These are phyloP conservation scores for Amorpha juglandis DNA, from an alignment of 2,888 invertebrate genomes.

Conservation along the genomic window DNA sequence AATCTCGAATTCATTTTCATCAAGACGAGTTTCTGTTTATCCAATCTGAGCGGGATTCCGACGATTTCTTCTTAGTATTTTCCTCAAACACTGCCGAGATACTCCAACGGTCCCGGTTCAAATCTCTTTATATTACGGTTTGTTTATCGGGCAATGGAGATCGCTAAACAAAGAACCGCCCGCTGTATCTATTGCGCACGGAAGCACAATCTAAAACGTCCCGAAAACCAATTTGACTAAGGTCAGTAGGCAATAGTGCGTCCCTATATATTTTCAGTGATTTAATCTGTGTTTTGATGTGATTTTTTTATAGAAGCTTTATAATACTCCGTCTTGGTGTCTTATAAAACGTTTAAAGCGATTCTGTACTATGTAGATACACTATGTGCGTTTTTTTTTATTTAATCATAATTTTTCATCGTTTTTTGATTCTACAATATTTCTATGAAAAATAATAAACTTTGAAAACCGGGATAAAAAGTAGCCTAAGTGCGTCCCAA, in stretches of 20 bases:
- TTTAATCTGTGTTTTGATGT: constrained; percentile 17
- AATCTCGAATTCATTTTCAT: constrained; percentile 53
- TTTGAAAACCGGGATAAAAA: too few relatives aligned
- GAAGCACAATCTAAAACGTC: constrained; percentile 53
- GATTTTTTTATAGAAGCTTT: not conserved
- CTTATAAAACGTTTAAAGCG: not conserved
- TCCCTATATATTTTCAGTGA: constrained; percentile 22
- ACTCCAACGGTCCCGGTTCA: constrained; percentile 48
- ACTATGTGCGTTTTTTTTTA: too few relatives aligned
- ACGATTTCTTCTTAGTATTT: constrained; percentile 44
- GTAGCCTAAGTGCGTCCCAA: too few relatives aligned
- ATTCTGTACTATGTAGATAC: not conserved
- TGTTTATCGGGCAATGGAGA: constrained; percentile 61
- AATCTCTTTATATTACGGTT: constrained; percentile 58
- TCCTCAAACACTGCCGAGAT: constrained; percentile 51
- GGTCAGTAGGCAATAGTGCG: constrained; percentile 33
- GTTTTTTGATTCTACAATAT: too few relatives aligned
- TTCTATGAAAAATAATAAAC: too few relatives aligned
- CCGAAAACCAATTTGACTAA: constrained; percentile 55
- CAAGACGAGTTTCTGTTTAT: constrained; percentile 33
- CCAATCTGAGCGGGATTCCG: constrained; percentile 31
- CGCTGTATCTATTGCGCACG: constrained; percentile 52
- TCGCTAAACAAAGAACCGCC: constrained; percentile 55
- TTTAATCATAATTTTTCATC: too few relatives aligned
- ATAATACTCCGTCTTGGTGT: not conserved